These are phyloP conservation scores for Lymantria dispar DNA, from an alignment of 2,888 invertebrate species.

Conservation along the genomic window DNA sequence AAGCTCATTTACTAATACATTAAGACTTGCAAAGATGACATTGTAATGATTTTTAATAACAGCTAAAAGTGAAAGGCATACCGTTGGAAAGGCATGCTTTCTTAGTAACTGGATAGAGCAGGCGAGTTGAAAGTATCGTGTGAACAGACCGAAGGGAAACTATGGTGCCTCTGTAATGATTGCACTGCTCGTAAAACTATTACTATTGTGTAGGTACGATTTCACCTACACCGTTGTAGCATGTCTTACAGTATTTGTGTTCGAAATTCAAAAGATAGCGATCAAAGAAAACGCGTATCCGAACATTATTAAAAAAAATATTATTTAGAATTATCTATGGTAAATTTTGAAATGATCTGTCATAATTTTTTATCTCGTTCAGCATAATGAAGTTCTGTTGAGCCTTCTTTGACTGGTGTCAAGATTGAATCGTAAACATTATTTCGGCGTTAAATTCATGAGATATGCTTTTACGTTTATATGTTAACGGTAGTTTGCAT, in stretches of 20 bases:
- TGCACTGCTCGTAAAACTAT: conserved; percentile 30
- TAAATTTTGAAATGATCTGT: background rate
- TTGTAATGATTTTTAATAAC: conserved; percentile 67
- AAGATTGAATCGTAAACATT: background rate
- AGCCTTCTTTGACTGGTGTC: no score
- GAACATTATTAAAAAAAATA: background rate
- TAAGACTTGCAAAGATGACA: conserved; percentile 58
- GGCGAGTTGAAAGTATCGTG: conserved; percentile 71
- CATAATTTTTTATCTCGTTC: background rate
- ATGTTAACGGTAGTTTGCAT: conserved; percentile 50
- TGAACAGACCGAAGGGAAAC: conserved; percentile 63
- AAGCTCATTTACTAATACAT: conserved; percentile 23
- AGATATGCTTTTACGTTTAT: conserved; percentile 27
- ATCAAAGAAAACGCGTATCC: background rate
- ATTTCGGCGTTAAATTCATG: conserved; percentile 15
- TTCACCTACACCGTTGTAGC: conserved; percentile 24
- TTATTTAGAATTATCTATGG: background rate
- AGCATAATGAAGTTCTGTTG: background rate
- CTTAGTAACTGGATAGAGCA: conserved; percentile 71
- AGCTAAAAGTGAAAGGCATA: conserved; percentile 75
- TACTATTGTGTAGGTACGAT: conserved; percentile 31
- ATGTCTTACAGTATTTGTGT: conserved; percentile 14
- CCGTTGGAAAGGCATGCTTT: conserved; percentile 62
- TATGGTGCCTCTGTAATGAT: conserved; percentile 37
- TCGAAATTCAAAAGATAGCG: conserved; percentile 13